A percentile compares a stretch with the other conserved stretches of the same genome.
Evolutionary conservation across 2,113 vertebrate species (phyloP).

Genomic region (Tichodroma muraria): DNA sequence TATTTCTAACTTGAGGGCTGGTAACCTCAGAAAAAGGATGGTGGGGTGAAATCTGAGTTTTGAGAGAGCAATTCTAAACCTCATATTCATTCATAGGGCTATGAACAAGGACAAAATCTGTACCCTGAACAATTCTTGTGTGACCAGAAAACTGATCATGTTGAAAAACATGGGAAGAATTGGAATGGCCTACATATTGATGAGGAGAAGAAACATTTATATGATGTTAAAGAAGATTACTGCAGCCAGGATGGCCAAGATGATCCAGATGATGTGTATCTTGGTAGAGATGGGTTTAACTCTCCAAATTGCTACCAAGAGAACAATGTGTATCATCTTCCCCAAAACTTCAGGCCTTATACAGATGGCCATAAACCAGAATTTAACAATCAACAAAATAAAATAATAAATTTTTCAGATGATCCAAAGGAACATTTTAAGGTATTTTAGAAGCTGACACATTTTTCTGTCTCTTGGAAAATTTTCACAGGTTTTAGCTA

Average conservation of each 20-base stretch:
- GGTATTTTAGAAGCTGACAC: slow-evolving; percentile 61
- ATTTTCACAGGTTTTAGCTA: background rate
- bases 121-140: slow-evolving; percentile 64
- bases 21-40: background rate
- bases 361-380: slow-evolving; percentile 58
- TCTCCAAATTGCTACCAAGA: slow-evolving; percentile 64
- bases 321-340: slow-evolving; percentile 59
- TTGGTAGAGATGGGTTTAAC: slow-evolving; percentile 68
- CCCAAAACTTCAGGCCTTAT: slow-evolving; percentile 70
- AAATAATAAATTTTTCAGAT: slow-evolving; percentile 56
- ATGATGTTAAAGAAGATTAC: slow-evolving; percentile 61
- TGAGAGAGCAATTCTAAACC: background rate
- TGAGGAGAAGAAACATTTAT: slow-evolving; percentile 58
- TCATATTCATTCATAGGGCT: slow-evolving; percentile 51
- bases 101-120: slow-evolving; percentile 52
- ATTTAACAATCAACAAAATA: slow-evolving; percentile 55
- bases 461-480: background rate
- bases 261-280: slow-evolving; percentile 59
- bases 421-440: slow-evolving; percentile 72
- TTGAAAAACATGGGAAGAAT: slow-evolving; percentile 53
- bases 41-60: background rate
- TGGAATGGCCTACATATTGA: slow-evolving; percentile 67
- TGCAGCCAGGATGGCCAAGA: slow-evolving; percentile 57
- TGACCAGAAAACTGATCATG: slow-evolving; percentile 54
- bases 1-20: background rate